These are phyloP conservation scores for Ophiodon elongatus DNA, from an alignment of 2,113 vertebrate species.

Conservation along the genomic window DNA sequence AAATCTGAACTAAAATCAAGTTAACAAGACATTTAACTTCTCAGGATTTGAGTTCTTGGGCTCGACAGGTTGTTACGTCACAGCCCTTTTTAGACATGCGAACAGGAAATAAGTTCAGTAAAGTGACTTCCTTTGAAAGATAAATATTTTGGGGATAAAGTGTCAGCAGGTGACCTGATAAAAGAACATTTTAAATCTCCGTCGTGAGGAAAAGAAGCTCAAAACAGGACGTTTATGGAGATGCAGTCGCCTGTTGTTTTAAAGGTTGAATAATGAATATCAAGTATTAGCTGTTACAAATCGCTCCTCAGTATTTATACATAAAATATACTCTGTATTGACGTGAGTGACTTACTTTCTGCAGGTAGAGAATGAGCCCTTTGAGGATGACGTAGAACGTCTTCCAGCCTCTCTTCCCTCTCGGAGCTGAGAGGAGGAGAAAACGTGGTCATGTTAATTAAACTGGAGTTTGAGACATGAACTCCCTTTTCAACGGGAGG, in stretches of 20 bases:
- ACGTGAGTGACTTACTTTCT: conserved; percentile 87
- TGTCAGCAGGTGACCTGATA: neutral
- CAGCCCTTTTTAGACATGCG: neutral
- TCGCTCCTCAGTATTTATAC: neutral
- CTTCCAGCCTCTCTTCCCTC: conserved; percentile 97
- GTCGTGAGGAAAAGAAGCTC: neutral
- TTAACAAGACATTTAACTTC: neutral
- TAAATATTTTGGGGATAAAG: neutral
- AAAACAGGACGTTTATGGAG: conserved; percentile 35
- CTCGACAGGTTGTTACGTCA: too few relatives aligned
- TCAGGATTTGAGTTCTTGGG: neutral
- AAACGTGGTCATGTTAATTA: neutral
- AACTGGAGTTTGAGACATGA: neutral
- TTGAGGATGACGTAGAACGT: conserved; percentile 95
- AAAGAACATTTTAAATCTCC: neutral
- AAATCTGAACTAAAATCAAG: neutral
- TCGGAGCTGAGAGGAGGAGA: conserved; percentile 87
- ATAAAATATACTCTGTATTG: neutral
- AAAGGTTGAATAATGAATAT: conserved; percentile 57
- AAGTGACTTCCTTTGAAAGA: neutral
- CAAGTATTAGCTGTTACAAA: conserved; percentile 20
- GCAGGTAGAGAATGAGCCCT: conserved; percentile 96
- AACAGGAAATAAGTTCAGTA: conserved; percentile 33
- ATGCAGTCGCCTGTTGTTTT: conserved; percentile 16
- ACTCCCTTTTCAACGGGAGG: too few relatives aligned